Evolutionary conservation across 2,888 invertebrate species (phyloP).

Genomic region (Perithous albicinctus): DNA sequence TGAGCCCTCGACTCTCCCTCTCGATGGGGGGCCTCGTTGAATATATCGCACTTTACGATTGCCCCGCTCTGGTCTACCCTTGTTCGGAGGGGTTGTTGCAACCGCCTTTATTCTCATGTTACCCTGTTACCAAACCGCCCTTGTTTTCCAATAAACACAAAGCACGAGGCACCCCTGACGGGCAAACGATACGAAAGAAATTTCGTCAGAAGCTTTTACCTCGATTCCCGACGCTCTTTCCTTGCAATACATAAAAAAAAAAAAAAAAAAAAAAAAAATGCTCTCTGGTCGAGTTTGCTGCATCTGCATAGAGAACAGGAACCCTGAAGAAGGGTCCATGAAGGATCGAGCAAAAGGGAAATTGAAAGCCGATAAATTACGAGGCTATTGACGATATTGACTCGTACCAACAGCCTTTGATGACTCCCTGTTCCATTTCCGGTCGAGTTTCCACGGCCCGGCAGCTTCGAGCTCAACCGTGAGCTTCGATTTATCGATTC

Average conservation of each 20-base stretch:
- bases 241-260: too few relatives aligned
- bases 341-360: neutral
- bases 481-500: slow-evolving; percentile 78
- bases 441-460: slow-evolving; percentile 79
- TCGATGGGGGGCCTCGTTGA: neutral
- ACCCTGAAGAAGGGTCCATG: neutral
- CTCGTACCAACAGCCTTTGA: slow-evolving; percentile 62
- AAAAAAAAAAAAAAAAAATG: too few relatives aligned
- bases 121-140: slow-evolving; percentile 83
- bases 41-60: slow-evolving; percentile 23
- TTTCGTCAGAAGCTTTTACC: neutral
- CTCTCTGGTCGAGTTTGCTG: neutral
- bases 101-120: slow-evolving; percentile 76
- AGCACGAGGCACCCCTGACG: slow-evolving; percentile 65
- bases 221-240: too few relatives aligned
- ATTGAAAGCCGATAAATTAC: slow-evolving; percentile 65
- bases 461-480: slow-evolving; percentile 61
- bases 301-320: neutral
- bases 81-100: slow-evolving; percentile 76
- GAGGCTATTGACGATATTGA: slow-evolving; percentile 56
- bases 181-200: slow-evolving; percentile 47
- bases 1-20: too few relatives aligned
- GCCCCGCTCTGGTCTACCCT: slow-evolving; percentile 66
- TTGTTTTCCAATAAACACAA: slow-evolving; percentile 84
- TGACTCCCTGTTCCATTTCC: slow-evolving; percentile 81